These are phyloP conservation scores for Archaeoteleia sp. DNA, from an alignment of 2,888 invertebrate species.

Conservation along the genomic window DNA sequence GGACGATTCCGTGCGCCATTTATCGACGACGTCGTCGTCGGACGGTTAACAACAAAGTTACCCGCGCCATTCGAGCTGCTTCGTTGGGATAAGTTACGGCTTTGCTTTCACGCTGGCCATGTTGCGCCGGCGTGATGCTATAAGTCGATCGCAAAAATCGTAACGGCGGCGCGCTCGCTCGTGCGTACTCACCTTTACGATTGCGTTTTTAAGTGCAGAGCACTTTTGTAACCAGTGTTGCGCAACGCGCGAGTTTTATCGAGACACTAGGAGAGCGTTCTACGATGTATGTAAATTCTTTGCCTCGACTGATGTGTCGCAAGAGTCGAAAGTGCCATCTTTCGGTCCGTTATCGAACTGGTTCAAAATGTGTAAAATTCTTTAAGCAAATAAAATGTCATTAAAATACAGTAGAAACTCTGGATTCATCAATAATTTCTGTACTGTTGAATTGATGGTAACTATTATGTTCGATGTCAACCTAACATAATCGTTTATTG, in stretches of 20 bases:
- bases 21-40: constrained; percentile 40
- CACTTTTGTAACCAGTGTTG: constrained; percentile 34
- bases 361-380: too few species aligned
- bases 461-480: too few species aligned
- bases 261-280: constrained; percentile 7
- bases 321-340: too few species aligned
- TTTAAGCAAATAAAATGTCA: too few species aligned
- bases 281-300: constrained; percentile 33
- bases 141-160: constrained; percentile 44
- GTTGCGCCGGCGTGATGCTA: constrained; percentile 34
- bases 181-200: constrained; percentile 23
- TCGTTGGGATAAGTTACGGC: constrained; percentile 39
- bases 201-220: background rate
- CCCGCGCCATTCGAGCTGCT: constrained; percentile 24
- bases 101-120: constrained; percentile 31
- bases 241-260: constrained; percentile 28
- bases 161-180: constrained; percentile 19
- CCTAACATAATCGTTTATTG: too few species aligned
- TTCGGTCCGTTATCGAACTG: too few species aligned
- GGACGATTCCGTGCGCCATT: constrained; percentile 39
- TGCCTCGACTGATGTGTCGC: too few species aligned
- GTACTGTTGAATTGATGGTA: too few species aligned
- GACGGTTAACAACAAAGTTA: constrained; percentile 43
- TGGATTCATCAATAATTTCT: too few species aligned
- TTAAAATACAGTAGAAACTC: too few species aligned